Evolutionary conservation across 2,888 invertebrate species (phyloP).

Genomic region (Oxytorus armatus): DNA sequence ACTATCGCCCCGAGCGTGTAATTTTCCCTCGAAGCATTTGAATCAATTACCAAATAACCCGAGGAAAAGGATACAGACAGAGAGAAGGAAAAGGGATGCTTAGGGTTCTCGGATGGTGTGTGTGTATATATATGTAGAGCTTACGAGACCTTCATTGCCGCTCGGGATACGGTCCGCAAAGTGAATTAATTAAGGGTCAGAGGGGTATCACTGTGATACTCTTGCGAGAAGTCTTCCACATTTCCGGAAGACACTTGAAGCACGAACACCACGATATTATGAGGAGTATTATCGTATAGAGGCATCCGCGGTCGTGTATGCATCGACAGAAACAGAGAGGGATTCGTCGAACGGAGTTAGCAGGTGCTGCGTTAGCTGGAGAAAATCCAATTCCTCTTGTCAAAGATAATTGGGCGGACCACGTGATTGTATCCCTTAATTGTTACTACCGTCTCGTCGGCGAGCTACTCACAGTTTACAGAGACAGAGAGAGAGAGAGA

Average conservation of each 20-base stretch:
- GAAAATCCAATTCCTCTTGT: conserved; percentile 51
- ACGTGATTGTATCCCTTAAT: conserved; percentile 64
- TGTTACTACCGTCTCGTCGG: conserved; percentile 57
- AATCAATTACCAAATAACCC: conserved; percentile 78
- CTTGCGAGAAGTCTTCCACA: conserved; percentile 42
- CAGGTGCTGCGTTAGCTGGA: conserved; percentile 32
- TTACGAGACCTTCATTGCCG: conserved; percentile 75
- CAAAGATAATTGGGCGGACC: conserved; percentile 63
- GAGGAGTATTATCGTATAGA: conserved; percentile 44
- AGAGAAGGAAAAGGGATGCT: background rate
- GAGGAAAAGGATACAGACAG: conserved; percentile 13
- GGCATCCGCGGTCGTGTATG: conserved; percentile 40
- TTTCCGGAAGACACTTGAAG: conserved; percentile 47
- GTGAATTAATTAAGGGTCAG: conserved; percentile 81
- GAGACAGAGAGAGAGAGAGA: conserved; percentile 15
- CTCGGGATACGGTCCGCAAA: conserved; percentile 75
- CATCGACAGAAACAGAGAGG: conserved; percentile 37
- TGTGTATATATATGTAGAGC: conserved; percentile 48
- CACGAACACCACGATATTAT: conserved; percentile 50
- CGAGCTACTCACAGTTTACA: background rate
- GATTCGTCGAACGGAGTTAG: conserved; percentile 13
- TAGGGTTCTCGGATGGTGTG: conserved; percentile 73
- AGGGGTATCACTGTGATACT: conserved; percentile 63
- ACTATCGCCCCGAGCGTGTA: conserved; percentile 67
- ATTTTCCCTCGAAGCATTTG: conserved; percentile 77